Conservation (phyloP, 2,113 vertebrate genomes). For the Muscicapa adusta region DNA sequence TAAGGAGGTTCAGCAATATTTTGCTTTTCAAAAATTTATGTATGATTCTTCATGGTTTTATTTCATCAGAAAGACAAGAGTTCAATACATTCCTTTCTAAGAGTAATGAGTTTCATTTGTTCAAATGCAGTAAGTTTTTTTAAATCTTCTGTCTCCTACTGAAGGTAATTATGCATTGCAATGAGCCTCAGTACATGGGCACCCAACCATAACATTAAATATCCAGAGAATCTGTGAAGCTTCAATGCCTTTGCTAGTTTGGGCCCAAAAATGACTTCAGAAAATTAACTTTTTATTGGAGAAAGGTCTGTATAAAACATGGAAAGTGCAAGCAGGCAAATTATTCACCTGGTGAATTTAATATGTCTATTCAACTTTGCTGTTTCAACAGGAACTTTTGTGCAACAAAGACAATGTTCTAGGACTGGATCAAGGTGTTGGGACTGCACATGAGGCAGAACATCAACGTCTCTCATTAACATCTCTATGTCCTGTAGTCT, state of each 20-base stretch:
- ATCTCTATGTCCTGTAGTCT: not conserved
- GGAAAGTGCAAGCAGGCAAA: not conserved
- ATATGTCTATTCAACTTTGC: not conserved
- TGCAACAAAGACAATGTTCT: not conserved
- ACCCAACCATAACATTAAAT: not conserved
- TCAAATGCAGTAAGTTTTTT: not conserved
- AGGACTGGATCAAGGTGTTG: not conserved
- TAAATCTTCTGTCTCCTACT: not conserved
- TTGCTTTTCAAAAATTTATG: not conserved
- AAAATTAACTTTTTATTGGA: not conserved
- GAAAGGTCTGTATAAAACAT: not conserved
- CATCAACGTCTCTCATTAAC: not conserved
- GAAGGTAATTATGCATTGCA: not conserved
- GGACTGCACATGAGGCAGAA: not conserved
- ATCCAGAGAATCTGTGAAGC: not conserved
- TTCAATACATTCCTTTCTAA: not conserved
- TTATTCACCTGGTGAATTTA: not conserved
- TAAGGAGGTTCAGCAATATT: not conserved
- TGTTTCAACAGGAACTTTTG: not conserved
- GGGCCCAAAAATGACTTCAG: not conserved
- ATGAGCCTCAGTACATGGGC: not conserved
- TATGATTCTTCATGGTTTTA: not conserved
- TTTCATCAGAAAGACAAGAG: not conserved
- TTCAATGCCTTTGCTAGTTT: not conserved
- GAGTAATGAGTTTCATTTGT: not conserved